Base-by-base conservation (phyloP, 2,113 vertebrate species). In the Nothoprocta pentlandii region DNA sequence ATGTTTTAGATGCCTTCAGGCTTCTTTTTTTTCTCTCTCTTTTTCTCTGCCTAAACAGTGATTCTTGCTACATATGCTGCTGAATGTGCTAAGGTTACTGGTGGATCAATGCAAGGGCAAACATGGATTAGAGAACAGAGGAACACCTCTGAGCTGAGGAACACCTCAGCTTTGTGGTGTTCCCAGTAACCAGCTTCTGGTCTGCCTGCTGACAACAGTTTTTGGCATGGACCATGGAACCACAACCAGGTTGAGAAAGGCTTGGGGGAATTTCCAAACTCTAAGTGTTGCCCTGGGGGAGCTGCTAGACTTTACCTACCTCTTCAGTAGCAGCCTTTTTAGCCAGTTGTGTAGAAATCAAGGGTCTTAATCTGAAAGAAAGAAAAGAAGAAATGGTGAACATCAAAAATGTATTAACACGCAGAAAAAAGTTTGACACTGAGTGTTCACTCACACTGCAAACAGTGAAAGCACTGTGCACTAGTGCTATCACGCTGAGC, bases 261-360 rank as follows among this genome's bases (percentile, higher is more conserved):
- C 10, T 53, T 28, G 28, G 68, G 39, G 66, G 32, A 76, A 75
- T 36, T 88, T 53, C 61, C 85, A 92, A 46, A 83, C 39, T 81
- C 74, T n/a, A 91, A 36, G 39, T 62, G 44, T 53, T 36, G 41
- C 32, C 44, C 47, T 44, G 59, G 4, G 25, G 81, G 23, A 89
- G 85, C 36, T 62, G 59, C 67, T 85, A 91, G 62, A 63, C 39
- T 67, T 93, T 22, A 73, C 89, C 32, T 92, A 99, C 99, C 99
- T 99, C 97, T 92, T 98, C 98, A 5, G 95, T 59, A 1, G 98
- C 98, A 36, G 96, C 95, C 96, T 98, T 99, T 97, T 99, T 99
- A 42, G 92, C 88, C 16, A 98, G 97, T 67, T 98, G 98, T 12
- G 97, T 90, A 10, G 96, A 98, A 93, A 99, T 98, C 95, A 99